Base-by-base conservation (phyloP, 2,888 invertebrate species). In the Thera britannica region DNA sequence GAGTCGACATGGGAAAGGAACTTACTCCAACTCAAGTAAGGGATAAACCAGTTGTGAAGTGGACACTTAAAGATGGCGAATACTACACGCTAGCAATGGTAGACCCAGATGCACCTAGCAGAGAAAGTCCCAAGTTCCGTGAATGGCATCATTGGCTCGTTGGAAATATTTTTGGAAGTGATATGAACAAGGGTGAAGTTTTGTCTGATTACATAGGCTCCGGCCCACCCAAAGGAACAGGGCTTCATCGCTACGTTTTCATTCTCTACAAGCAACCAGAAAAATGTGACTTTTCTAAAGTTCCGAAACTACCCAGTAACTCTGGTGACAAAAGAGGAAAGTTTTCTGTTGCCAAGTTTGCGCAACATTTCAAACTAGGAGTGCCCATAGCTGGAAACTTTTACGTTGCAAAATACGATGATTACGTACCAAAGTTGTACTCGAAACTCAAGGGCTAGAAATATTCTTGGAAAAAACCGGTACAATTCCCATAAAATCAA, bases 101-200 rank as follows among this genome's bases (percentile, higher is more conserved):
- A 0, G 97, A 97, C 87, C 97, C 97, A 3, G 97, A 97, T 89
- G 97, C 97, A 0, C 97, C 97, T 4, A 96, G 95, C 76, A 94
- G 97, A 44, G 91, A 94, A 72, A 94, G 95, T 65, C 97, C 97
- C 0, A 95, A 94, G 72, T 95, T 94, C 75, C 92, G 96, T 38
- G 97, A 97, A 88, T 96, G 96, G 95, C 95, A 96, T 76, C 97
- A 97, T 84, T 97, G 97, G 97, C 87, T 97, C 9, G 95, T 97
- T 41, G 96, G 95, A 34, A 97, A 97, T 80, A 96, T 97, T 79
- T 95, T 95, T 8, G 96, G 95, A 41, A 89, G 88, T 64, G 94
- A 96, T 73, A 79, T 97, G 55, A 82, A 83, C 11, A 94, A 94
- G 75, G 96, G 96, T 38, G 96, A 96, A 81, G 90, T 93, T 23